Conservation (phyloP, 1,140 invertebrate species). For the Diachasmimorpha longicaudata region DNA sequence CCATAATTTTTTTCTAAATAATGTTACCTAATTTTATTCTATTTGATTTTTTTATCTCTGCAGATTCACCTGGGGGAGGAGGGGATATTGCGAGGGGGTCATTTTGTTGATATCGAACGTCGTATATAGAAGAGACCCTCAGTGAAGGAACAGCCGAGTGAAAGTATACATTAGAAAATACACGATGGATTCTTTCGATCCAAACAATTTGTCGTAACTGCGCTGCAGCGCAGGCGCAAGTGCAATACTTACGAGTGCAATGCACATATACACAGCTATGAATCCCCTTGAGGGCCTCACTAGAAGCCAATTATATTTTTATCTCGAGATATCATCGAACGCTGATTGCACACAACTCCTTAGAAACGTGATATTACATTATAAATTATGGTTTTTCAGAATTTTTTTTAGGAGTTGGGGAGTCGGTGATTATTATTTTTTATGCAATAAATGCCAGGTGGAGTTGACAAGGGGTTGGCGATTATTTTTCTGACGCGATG, state of each 20-base stretch:
- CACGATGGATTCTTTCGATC: slow-evolving; percentile 25
- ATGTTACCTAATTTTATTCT: too few species aligned
- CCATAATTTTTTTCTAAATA: too few species aligned
- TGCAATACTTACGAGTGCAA: not conserved
- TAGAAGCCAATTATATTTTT: slow-evolving; percentile 9
- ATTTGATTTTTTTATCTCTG: not conserved
- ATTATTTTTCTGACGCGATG: not conserved
- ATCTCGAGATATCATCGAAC: slow-evolving; percentile 9
- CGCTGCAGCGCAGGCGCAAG: not conserved
- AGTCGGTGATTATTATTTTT: not conserved
- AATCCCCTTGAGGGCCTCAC: not conserved
- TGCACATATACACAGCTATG: not conserved
- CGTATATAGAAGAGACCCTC: not conserved
- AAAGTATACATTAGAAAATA: slow-evolving; percentile 30
- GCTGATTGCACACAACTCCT: slow-evolving; percentile 1
- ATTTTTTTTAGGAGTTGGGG: not conserved
- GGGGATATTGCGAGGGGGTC: too few species aligned
- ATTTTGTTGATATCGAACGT: slow-evolving; percentile 7
- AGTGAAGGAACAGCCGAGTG: not conserved
- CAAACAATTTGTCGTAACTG: slow-evolving; percentile 27
- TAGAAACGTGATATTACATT: slow-evolving; percentile 12
- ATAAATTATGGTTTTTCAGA: not conserved
- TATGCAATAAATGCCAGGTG: not conserved
- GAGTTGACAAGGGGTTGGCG: not conserved
- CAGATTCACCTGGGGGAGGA: not conserved